phyloP scores from a whole-genome alignment of 2,113 vertebrate species.

The Drymodes brunneopygia region DNA sequence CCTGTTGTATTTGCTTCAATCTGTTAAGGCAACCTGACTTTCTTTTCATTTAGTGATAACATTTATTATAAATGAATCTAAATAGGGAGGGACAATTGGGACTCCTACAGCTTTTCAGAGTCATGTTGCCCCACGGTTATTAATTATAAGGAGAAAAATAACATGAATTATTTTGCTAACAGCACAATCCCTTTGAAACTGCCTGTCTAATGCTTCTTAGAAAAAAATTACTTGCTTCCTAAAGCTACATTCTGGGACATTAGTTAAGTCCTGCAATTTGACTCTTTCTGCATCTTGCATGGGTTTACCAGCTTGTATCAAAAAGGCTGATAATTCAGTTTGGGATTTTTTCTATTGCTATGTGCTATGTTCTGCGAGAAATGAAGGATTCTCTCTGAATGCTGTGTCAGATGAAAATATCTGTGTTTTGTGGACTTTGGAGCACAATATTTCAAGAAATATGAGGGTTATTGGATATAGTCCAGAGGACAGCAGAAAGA shows the following conservation, averaged over 20 bases:
- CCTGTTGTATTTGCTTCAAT: neutral
- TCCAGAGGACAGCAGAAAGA: neutral
- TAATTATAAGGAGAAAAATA: neutral
- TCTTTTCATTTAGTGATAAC: neutral
- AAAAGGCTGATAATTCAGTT: neutral
- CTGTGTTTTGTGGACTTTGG: neutral
- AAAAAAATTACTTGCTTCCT: neutral
- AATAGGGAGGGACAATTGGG: neutral
- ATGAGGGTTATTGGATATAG: neutral
- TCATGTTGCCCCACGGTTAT: neutral
- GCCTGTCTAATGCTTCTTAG: neutral
- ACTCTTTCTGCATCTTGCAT: neutral
- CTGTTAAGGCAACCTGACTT: neutral
- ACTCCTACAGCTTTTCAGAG: neutral
- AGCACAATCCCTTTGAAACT: neutral
- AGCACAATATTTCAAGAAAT: neutral
- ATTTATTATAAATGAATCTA: neutral
- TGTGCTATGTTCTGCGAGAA: neutral
- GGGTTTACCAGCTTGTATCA: neutral
- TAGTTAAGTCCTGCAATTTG: neutral
- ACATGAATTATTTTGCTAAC: neutral
- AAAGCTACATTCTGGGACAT: neutral
- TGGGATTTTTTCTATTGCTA: neutral
- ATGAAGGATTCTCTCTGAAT: neutral
- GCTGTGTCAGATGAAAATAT: neutral